These are phyloP conservation scores for Gnathonemus longibarbis DNA, from an alignment of 2,113 vertebrate species.

Conservation along the genomic window DNA sequence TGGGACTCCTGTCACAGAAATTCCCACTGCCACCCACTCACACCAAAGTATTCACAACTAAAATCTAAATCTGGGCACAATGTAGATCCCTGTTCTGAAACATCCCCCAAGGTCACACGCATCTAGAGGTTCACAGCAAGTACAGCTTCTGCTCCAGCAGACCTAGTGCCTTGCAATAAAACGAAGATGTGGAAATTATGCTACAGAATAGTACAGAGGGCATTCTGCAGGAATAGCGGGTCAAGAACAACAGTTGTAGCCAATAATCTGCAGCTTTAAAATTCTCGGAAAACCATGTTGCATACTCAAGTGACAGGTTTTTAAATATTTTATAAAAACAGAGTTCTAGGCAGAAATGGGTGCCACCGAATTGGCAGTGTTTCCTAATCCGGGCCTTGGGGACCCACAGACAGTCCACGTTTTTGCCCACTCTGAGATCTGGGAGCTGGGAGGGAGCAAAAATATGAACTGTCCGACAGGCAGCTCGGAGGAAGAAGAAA, in stretches of 20 bases:
- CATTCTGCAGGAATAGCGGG: neutral
- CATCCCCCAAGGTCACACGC: neutral
- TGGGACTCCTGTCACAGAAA: neutral
- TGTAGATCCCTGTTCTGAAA: neutral
- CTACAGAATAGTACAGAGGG: neutral
- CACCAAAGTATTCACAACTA: conserved; percentile 1
- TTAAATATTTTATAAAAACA: neutral
- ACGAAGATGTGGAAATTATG: neutral
- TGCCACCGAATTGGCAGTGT: neutral
- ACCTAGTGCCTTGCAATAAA: neutral
- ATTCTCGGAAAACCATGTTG: neutral
- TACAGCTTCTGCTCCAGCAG: neutral
- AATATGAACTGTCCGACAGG: neutral
- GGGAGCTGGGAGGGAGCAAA: neutral
- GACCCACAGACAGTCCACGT: neutral
- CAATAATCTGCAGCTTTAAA: neutral
- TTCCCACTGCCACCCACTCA: neutral
- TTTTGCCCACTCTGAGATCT: neutral
- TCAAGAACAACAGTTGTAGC: neutral
- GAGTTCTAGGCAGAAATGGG: neutral
- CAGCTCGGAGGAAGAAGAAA: neutral
- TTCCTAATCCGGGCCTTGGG: neutral
- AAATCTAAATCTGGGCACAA: conserved; percentile 2
- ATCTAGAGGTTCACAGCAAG: neutral
- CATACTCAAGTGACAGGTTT: neutral